Percentiles rank a stretch among this genome's conserved stretches.
phyloP scores from a whole-genome alignment of 2,888 invertebrate species.

The Lasius platythorax region DNA sequence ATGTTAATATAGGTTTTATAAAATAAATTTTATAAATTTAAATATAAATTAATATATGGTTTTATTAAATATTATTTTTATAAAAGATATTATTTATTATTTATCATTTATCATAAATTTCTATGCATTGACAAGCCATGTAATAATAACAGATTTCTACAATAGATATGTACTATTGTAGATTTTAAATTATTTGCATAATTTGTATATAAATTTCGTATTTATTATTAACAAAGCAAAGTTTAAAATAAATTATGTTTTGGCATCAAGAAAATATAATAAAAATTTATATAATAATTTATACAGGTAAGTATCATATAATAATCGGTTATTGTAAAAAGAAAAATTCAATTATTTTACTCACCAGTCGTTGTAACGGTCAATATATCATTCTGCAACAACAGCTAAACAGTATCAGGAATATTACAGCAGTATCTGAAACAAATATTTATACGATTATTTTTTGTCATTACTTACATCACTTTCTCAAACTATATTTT shows the following conservation, averaged over 20 bases:
- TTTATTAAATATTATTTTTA: too few species aligned
- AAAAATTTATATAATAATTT: background rate
- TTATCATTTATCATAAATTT: too few species aligned
- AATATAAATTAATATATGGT: too few species aligned
- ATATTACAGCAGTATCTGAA: background rate
- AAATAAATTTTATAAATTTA: too few species aligned
- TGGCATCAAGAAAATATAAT: background rate
- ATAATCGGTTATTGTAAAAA: background rate
- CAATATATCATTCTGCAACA: background rate
- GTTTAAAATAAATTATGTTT: background rate
- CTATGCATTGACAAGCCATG: too few species aligned
- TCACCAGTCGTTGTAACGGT: background rate
- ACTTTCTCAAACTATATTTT: too few species aligned
- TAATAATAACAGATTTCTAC: too few species aligned
- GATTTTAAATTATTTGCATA: background rate
- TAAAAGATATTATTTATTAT: too few species aligned
- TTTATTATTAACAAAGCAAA: background rate
- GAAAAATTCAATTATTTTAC: conserved; percentile 12
- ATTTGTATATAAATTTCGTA: background rate
- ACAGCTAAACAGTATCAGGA: background rate
- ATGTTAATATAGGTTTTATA: too few species aligned
- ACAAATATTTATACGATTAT: background rate
- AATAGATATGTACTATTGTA: background rate
- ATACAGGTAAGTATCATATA: background rate
- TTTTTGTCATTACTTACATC: too few species aligned